Percentiles rank a stretch among this genome's conserved stretches.
Evolutionary conservation across 2,888 invertebrate genomes (phyloP).

Genomic region (Dasypolia templi): DNA sequence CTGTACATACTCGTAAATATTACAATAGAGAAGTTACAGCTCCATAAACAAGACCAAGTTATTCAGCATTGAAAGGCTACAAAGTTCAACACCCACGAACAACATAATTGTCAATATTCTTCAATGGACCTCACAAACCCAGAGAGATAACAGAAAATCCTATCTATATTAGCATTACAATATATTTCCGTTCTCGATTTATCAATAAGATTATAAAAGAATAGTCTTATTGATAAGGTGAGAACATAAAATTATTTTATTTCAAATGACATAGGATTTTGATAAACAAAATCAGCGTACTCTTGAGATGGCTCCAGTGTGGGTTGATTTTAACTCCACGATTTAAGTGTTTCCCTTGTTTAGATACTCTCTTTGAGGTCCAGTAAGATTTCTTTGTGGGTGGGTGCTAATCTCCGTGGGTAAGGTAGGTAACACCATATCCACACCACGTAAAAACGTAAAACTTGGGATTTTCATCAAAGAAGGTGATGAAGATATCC

Average conservation of each 20-base stretch:
- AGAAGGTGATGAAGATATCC: slow-evolving; percentile 1
- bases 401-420: slow-evolving; percentile 59
- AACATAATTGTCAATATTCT: slow-evolving; percentile 20
- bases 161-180: slow-evolving; percentile 9
- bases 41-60: background rate
- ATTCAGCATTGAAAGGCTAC: slow-evolving; percentile 2
- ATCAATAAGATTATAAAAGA: slow-evolving; percentile 19
- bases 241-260: background rate
- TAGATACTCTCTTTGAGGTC: slow-evolving; percentile 36
- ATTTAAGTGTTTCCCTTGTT: slow-evolving; percentile 18
- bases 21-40: background rate
- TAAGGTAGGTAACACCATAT: slow-evolving; percentile 38
- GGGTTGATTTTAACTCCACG: slow-evolving; percentile 16
- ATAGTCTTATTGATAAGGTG: slow-evolving; percentile 16
- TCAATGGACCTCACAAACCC: slow-evolving; percentile 20
- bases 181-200: slow-evolving; percentile 8
- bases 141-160: slow-evolving; percentile 12
- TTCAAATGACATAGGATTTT: background rate
- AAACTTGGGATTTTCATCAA: slow-evolving; percentile 1
- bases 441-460: too few relatives aligned
- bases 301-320: background rate
- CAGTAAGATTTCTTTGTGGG: slow-evolving; percentile 49
- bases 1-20: slow-evolving; percentile 1
- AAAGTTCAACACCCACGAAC: slow-evolving; percentile 10
- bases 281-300: background rate